Evolutionary conservation across 2,797 vertebrate species (phyloP), one percentile per base, ranked within the genome.

Genomic region (Diglossa cyanea): DNA sequence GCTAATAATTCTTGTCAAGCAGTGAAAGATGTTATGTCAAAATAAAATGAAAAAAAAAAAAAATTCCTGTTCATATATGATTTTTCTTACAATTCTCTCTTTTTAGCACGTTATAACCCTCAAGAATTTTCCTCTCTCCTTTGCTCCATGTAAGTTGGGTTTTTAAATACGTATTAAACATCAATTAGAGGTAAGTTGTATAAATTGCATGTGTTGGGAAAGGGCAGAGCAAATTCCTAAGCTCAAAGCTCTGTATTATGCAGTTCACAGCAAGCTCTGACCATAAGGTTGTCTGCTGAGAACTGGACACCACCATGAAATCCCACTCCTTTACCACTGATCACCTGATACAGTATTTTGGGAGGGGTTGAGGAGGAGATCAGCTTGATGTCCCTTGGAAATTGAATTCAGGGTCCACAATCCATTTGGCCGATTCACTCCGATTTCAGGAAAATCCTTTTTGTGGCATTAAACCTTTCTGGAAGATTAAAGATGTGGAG

Each of bases 11-110:
- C 44, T 68, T 87, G 54, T 45, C 54, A 88, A 50, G 12, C 12
- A 50, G 20, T 81, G 42, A 81, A 91, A 87, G 28, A 57, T 39
- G 7, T 1, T 67, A 42, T 79, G 39, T 74, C 78, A 80, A 80
- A 93, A 84, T 54, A 48, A 83, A 77, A 77, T 28, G 5, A 84
- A 80, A 83, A 78, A 78, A 72, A 71, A 37, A 3, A 55, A 12
- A 25, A 57, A 28, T 7, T 67, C 9, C 24, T 37, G 19, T 15
- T 80, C 4, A 7, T 31, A 31, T 17, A 54, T 26, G 3, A 61
- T 50, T 88, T 85, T 75, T 79, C n/a, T 66, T 48, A 42, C 4
- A 18, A 50, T 65, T 79, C 3, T 62, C 60, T 65, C 9, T 73
- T 33, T 45, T 16, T 26, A 79, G 4, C 26, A 31, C 9, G 51